These are phyloP conservation scores for Heterohyrax brucei DNA, from an alignment of 2,797 vertebrate species.

Conservation along the genomic window DNA sequence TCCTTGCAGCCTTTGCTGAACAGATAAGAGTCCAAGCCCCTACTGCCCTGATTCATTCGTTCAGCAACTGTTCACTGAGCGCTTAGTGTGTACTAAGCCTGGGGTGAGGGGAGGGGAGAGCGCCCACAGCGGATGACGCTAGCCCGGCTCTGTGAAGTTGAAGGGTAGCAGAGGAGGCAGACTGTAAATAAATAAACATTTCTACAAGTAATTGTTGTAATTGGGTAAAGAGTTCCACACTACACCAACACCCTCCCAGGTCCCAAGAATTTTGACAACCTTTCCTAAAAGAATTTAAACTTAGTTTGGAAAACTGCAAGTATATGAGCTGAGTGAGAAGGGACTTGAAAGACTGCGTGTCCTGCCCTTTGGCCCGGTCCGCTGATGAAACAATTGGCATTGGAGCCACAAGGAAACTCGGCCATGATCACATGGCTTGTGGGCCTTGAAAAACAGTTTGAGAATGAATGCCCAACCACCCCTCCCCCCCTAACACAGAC, in stretches of 20 bases:
- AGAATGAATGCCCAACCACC: background rate
- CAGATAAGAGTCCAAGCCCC: background rate
- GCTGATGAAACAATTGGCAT: background rate
- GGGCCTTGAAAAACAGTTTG: background rate
- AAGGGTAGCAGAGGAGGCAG: background rate
- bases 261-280: background rate
- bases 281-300: constrained; percentile 13
- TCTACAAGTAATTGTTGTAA: background rate
- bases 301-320: constrained; percentile 46
- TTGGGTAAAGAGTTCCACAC: background rate
- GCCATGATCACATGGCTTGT: background rate
- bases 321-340: background rate
- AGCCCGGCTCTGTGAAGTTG: background rate
- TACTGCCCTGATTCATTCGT: background rate
- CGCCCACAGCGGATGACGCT: background rate
- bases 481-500: too few relatives aligned
- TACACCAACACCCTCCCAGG: background rate
- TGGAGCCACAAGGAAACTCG: background rate
- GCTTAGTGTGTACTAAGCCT: too few relatives aligned
- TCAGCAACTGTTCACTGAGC: background rate
- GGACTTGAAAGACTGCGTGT: constrained; percentile 1
- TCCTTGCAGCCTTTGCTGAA: background rate
- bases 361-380: background rate
- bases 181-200: background rate
- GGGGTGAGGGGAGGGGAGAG: background rate